Percentiles rank a stretch among this genome's conserved stretches.
phyloP scores from a whole-genome alignment of 2,113 vertebrate genomes.

The Dolichotis patagonum region DNA sequence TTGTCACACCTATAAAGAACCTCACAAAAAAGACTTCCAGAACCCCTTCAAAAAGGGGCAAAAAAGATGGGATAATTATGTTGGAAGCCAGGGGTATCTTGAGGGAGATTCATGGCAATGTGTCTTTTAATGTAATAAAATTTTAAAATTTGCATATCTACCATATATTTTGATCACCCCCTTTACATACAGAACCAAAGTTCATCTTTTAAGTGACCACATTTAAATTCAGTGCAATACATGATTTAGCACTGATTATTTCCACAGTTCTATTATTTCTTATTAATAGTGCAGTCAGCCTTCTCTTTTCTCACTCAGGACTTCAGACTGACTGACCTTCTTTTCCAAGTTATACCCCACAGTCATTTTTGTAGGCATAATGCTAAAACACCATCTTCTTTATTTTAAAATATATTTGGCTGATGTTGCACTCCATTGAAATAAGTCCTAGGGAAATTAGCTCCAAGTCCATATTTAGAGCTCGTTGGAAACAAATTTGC shows the following conservation, averaged over 20 bases:
- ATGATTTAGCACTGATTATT: not conserved
- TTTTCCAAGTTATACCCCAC: not conserved
- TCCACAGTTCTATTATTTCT: not conserved
- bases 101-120: not conserved
- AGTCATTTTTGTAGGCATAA: not conserved
- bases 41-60: not conserved
- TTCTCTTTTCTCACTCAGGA: not conserved
- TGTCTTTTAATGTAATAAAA: not conserved
- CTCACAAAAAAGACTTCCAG: not conserved
- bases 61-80: not conserved
- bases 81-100: not conserved
- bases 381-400: conserved; percentile 33
- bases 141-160: not conserved
- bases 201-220: not conserved
- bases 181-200: not conserved
- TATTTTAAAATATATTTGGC: conserved; percentile 24
- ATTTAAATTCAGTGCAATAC: not conserved
- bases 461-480: conserved; percentile 34
- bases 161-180: not conserved
- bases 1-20: not conserved
- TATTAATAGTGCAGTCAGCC: not conserved
- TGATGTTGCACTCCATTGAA: conserved; percentile 19
- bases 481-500: conserved; percentile 45
- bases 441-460: conserved; percentile 42
- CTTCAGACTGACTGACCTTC: not conserved